These are phyloP conservation scores for Callyntrura sp. DNA, from an alignment of 2,888 invertebrate genomes.

Conservation along the genomic window DNA sequence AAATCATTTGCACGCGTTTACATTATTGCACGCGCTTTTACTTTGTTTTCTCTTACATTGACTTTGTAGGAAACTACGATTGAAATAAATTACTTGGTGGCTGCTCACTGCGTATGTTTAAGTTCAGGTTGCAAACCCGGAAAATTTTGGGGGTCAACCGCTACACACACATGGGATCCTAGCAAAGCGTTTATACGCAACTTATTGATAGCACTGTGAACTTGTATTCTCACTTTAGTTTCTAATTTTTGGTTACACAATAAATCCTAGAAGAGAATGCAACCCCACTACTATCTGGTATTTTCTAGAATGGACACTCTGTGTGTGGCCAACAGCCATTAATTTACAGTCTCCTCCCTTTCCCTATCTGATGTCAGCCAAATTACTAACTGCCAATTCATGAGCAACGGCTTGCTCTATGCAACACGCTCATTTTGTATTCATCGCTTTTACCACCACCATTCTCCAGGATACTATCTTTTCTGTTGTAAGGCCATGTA, in stretches of 20 bases:
- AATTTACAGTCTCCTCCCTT: conserved; percentile 79
- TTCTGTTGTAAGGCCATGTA: not conserved
- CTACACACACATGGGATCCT: conserved; percentile 3
- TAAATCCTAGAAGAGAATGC: conserved; percentile 41
- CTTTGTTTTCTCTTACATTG: too few species aligned
- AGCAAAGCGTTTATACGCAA: conserved; percentile 22
- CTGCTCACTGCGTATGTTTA: too few species aligned
- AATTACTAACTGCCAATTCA: conserved; percentile 73
- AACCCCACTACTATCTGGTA: not conserved
- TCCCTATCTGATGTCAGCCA: conserved; percentile 76
- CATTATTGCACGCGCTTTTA: not conserved
- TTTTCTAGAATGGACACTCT: conserved; percentile 52
- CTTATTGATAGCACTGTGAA: not conserved
- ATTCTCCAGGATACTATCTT: conserved; percentile 63
- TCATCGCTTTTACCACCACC: conserved; percentile 48
- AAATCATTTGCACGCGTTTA: not conserved
- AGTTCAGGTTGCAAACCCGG: too few species aligned
- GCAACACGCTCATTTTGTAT: conserved; percentile 51
- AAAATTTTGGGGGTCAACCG: not conserved
- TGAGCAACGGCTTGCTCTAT: conserved; percentile 54
- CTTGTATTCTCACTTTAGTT: conserved; percentile 55
- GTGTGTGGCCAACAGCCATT: conserved; percentile 80
- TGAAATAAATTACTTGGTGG: not conserved
- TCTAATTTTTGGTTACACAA: conserved; percentile 49
- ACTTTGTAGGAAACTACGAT: not conserved